Evolutionary conservation across 1,140 invertebrate genomes (phyloP).

Genomic region (Caenorhabditis inopinata): DNA sequence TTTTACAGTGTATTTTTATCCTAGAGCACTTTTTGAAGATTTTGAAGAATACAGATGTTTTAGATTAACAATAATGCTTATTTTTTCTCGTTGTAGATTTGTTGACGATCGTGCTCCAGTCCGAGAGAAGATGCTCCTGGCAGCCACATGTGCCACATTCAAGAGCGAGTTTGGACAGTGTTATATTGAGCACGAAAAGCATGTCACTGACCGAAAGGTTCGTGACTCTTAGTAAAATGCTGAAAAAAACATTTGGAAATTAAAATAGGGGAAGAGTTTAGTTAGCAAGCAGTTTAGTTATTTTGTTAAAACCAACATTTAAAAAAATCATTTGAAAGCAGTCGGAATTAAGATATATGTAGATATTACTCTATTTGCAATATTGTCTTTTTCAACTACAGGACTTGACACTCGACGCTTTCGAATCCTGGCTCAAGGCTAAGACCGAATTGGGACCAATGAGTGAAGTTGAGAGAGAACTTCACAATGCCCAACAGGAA

Average conservation of each 20-base stretch:
- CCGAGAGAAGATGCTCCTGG: slow-evolving; percentile 96
- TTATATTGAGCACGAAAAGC: slow-evolving; percentile 86
- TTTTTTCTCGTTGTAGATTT: slow-evolving; percentile 56
- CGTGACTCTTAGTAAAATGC: too few species aligned
- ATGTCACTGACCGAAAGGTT: slow-evolving; percentile 73
- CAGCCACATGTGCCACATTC: slow-evolving; percentile 93
- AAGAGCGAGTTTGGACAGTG: slow-evolving; percentile 91
- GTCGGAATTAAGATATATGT: too few species aligned
- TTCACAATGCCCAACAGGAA: slow-evolving; percentile 52
- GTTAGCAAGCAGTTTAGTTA: too few species aligned
- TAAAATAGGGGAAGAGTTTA: too few species aligned
- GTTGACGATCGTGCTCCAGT: slow-evolving; percentile 68
- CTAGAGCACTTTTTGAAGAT: too few species aligned
- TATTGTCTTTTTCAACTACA: too few species aligned
- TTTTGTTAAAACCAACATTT: too few species aligned
- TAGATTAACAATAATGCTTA: background rate
- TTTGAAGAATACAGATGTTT: background rate
- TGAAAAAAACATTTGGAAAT: too few species aligned
- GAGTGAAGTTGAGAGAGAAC: slow-evolving; percentile 44
- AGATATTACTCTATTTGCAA: too few species aligned
- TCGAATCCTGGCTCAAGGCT: slow-evolving; percentile 52
- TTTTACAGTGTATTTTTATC: too few species aligned
- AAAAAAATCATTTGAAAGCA: too few species aligned
- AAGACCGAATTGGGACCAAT: slow-evolving; percentile 50
- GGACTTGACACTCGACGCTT: slow-evolving; percentile 70